Conservation (phyloP, 2,113 vertebrate genomes). For the Rattus norvegicus region GRCr8 NC_086031.1:34029501-34030000, state of each 20-base stretch:
- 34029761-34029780: slow-evolving; percentile 54
- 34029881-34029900: not conserved
- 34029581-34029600: not conserved
- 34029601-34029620: not conserved
- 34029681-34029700: not conserved
- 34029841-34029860: not conserved
- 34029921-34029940: slow-evolving; percentile 10
- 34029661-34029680: not conserved
- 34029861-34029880: not conserved
- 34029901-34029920: not conserved
- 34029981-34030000: not conserved
- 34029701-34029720: not conserved
- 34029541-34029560: not conserved
- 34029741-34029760: not conserved
- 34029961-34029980: slow-evolving; percentile 30
- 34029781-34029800: not conserved
- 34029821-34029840: slow-evolving; percentile 6
- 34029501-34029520: not conserved
- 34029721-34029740: not conserved
- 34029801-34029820: not conserved
- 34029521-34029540: slow-evolving; percentile 24
- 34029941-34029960: not conserved
- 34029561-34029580: not conserved
- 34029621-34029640: not conserved
- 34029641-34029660: not conserved